Evolutionary conservation across 1,140 invertebrate species (phyloP), one percentile per base, ranked within the genome.

Genomic region (Aphelinus atriplicis): DNA sequence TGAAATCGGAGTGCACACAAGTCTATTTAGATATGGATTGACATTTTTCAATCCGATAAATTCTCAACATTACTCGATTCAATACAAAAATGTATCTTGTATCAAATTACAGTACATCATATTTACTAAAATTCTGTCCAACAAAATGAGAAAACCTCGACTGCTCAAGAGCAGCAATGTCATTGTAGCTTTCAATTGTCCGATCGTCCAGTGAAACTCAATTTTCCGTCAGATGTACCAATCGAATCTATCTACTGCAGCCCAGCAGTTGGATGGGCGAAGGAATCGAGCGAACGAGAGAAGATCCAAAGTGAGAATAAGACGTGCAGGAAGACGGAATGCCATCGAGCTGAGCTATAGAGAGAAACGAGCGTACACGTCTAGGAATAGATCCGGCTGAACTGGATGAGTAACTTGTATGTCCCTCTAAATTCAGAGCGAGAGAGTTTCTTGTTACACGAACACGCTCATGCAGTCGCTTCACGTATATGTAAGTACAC

Each of bases 391-490:
- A 78, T 73, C 51, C 71, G 73, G 71, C 73, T 62, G 73, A 71
- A 73, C 78, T 80, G 77, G 75, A 75, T 75, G 73, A 77, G 61
- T 57, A 65, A 73, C 65, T 74, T 51, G 71, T 56, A 70, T 72
- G 73, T 75, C 71, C 68, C 78, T 77, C 78, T 80, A 79, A 79
- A 78, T 80, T 78, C 76, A 80, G 78, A 79, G 62, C 56, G 69
- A 78, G 65, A 69, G 57, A 77, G 76, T 79, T 69, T 78, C 72
- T 79, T 72, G 68, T 79, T 76, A 78, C 78, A 56, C 46, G 4
- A 53, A 63, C 47, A 9, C 60, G 7, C 7, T 42, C 56, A 26
- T 26, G 0, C 26, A 26, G 26, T 26, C 26, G 26, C 26, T 26
- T 26, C 26, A 26, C 26, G 26, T 26, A 26, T 26, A 26, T 26